A percentile compares a stretch with the other conserved stretches of the same genome.
Evolutionary conservation across 2,113 vertebrate genomes (phyloP).

Genomic region (Laticauda laticaudata): DNA sequence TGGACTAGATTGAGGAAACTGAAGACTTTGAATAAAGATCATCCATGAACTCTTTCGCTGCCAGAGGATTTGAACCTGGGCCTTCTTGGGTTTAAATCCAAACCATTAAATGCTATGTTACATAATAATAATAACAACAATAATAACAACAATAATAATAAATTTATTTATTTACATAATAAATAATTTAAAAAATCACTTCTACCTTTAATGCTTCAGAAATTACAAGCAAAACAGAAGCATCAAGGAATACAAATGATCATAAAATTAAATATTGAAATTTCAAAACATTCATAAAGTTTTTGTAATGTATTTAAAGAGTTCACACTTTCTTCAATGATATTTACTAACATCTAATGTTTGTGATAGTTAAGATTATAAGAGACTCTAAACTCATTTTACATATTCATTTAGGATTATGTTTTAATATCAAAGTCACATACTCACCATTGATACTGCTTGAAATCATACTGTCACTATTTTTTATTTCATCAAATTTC

Average conservation of each 20-base stretch:
- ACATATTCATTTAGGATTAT: background rate
- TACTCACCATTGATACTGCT: constrained; percentile 86
- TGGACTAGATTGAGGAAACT: background rate
- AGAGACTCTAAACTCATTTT: background rate
- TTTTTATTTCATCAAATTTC: constrained; percentile 94
- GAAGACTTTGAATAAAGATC: background rate
- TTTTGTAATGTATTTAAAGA: background rate
- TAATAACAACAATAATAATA: too few species aligned
- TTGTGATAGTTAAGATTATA: background rate
- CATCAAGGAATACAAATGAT: background rate
- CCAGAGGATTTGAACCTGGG: background rate
- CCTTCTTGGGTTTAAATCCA: background rate
- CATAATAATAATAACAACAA: background rate
- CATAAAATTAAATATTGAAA: background rate
- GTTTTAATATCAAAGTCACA: background rate
- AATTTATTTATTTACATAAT: too few species aligned
- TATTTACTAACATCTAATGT: background rate
- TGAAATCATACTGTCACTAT: constrained; percentile 90
- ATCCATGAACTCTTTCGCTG: background rate
- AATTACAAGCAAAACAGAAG: background rate
- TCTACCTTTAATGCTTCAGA: background rate
- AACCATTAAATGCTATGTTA: background rate
- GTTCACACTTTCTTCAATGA: background rate
- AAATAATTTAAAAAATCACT: background rate
- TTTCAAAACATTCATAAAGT: background rate